Conservation (phyloP, 2,113 vertebrate species). For the Cavia porcellus region DNA sequence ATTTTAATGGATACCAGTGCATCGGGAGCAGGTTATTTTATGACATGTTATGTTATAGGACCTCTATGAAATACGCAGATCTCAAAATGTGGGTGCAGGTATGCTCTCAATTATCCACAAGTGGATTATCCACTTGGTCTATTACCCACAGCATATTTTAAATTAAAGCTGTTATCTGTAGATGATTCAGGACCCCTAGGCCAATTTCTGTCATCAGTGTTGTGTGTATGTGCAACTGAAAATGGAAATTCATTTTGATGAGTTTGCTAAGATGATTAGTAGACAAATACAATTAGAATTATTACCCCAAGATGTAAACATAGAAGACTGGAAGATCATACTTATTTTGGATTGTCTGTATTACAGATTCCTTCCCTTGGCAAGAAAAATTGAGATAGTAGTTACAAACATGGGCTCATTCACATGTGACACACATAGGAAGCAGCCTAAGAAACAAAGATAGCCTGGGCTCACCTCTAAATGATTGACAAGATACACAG, state of each 20-base stretch:
- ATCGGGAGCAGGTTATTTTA: constrained; percentile 81
- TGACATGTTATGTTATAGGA: constrained; percentile 76
- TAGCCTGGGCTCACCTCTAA: background rate
- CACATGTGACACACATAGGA: background rate
- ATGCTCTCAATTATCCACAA: constrained; percentile 83
- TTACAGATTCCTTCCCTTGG: constrained; percentile 33
- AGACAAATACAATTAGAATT: background rate
- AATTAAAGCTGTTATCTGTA: constrained; percentile 79
- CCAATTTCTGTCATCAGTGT: constrained; percentile 53
- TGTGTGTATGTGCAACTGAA: constrained; percentile 10
- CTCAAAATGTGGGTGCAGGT: constrained; percentile 76
- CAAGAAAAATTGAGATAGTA: constrained; percentile 38
- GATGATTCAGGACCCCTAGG: constrained; percentile 67
- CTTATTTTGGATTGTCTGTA: constrained; percentile 19
- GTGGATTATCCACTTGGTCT: constrained; percentile 83
- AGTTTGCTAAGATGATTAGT: constrained; percentile 61
- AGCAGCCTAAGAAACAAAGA: background rate
- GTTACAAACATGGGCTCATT: background rate
- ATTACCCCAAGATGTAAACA: constrained; percentile 32
- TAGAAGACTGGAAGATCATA: background rate
- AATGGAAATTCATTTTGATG: constrained; percentile 50
- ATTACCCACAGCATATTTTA: constrained; percentile 80
- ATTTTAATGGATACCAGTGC: constrained; percentile 81
- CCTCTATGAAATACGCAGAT: constrained; percentile 74
- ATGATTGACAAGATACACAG: background rate